phyloP scores from a whole-genome alignment of 2,888 invertebrate species.

The Hermodice carunculata region DNA sequence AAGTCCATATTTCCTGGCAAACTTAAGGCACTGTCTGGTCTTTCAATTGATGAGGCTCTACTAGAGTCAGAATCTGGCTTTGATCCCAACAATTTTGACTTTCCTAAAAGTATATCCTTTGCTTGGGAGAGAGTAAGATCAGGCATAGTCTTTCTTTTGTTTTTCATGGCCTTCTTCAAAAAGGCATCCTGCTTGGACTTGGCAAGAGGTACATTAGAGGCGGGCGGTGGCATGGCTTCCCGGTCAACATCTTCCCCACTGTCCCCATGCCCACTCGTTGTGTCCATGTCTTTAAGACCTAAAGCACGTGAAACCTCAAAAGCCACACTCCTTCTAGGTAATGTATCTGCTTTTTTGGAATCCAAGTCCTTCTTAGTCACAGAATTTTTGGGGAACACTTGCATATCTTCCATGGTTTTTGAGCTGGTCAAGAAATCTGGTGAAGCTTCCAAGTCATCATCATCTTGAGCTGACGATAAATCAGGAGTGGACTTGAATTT shows the following conservation, averaged over 20 bases:
- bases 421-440: not conserved
- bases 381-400: too few relatives aligned
- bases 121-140: constrained; percentile 17
- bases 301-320: too few relatives aligned
- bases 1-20: too few relatives aligned
- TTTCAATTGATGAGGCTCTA: not conserved
- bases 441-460: not conserved
- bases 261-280: not conserved
- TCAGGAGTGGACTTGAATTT: constrained; percentile 29
- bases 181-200: not conserved
- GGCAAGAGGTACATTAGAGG: not conserved
- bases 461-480: not conserved
- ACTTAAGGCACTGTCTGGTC: not conserved
- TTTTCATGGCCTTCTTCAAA: not conserved
- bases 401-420: constrained; percentile 14
- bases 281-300: too few relatives aligned
- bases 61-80: not conserved
- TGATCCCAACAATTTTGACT: not conserved
- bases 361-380: too few relatives aligned
- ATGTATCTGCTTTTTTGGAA: too few relatives aligned
- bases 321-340: too few relatives aligned
- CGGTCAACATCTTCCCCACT: not conserved
- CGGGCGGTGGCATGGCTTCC: constrained; percentile 6
- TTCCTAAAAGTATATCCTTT: constrained; percentile 11
- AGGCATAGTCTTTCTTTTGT: not conserved